These are phyloP conservation scores for Drosophila acutilabella DNA, from an alignment of 2,888 invertebrate species.

Conservation along the genomic window DNA sequence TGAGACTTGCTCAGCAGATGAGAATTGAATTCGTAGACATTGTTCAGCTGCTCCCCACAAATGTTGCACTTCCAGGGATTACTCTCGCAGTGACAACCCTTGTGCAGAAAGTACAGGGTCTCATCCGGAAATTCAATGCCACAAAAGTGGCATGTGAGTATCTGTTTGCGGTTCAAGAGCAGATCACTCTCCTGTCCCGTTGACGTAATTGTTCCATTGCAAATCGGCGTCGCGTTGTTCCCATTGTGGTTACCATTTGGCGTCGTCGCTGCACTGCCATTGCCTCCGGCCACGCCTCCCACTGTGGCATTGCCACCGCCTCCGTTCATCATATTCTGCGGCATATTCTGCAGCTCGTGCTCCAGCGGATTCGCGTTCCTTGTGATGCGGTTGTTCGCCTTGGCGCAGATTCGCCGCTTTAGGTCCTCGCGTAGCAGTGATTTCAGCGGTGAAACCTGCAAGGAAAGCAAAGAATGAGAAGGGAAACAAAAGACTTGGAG, in stretches of 20 bases:
- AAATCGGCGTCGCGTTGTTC: slow-evolving; percentile 84
- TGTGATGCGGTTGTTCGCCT: slow-evolving; percentile 87
- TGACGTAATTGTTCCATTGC: slow-evolving; percentile 90
- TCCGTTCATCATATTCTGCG: slow-evolving; percentile 59
- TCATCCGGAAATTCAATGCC: slow-evolving; percentile 98
- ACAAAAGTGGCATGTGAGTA: slow-evolving; percentile 94
- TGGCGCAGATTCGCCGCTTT: slow-evolving; percentile 91
- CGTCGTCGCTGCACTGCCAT: background rate
- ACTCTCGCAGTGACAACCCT: slow-evolving; percentile 98
- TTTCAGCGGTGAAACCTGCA: slow-evolving; percentile 91
- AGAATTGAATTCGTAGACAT: slow-evolving; percentile 98
- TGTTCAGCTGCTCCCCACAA: slow-evolving; percentile 97
- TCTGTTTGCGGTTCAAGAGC: slow-evolving; percentile 85
- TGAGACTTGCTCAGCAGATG: slow-evolving; percentile 97
- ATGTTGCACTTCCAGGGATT: slow-evolving; percentile 99
- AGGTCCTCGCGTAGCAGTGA: slow-evolving; percentile 93
- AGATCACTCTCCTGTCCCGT: slow-evolving; percentile 88
- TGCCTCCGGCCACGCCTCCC: slow-evolving; percentile 20
- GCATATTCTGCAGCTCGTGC: slow-evolving; percentile 71
- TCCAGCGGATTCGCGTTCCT: slow-evolving; percentile 82
- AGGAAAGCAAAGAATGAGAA: background rate
- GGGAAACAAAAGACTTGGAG: too few relatives aligned
- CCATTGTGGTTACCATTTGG: slow-evolving; percentile 13
- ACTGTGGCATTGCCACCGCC: slow-evolving; percentile 37
- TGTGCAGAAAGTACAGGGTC: slow-evolving; percentile 98